Conservation (phyloP, 1,140 invertebrate genomes). For the Ostrea denselamellosa region DNA sequence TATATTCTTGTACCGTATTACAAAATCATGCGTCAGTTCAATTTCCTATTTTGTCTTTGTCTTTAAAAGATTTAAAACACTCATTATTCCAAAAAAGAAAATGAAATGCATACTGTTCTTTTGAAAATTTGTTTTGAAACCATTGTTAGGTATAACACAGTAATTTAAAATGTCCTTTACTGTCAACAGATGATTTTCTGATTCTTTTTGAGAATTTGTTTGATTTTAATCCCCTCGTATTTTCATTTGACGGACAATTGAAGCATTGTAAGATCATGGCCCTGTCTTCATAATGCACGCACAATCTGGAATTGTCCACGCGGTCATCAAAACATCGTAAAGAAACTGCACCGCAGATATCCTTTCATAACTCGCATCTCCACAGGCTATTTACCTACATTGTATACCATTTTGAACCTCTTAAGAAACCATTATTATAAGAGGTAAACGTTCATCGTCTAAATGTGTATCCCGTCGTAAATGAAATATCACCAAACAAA, state of each 20-base stretch:
- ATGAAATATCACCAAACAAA: slow-evolving; percentile 20
- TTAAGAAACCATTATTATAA: slow-evolving; percentile 6
- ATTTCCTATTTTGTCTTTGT: background rate
- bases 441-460: background rate
- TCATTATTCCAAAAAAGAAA: background rate
- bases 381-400: background rate
- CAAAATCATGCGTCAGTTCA: background rate
- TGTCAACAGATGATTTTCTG: background rate
- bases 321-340: slow-evolving; percentile 23
- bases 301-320: background rate
- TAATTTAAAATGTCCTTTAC: background rate
- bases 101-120: background rate
- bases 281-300: background rate
- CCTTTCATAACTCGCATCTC: background rate
- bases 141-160: background rate
- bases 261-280: background rate
- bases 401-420: background rate
- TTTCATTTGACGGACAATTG: background rate
- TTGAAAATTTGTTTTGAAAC: background rate
- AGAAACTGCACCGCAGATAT: background rate
- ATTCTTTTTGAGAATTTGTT: background rate
- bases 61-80: background rate
- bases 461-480: background rate
- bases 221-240: slow-evolving; percentile 6
- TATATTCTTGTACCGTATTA: background rate